phyloP scores from a whole-genome alignment of 2,113 vertebrate genomes.

The Riparia riparia region DNA sequence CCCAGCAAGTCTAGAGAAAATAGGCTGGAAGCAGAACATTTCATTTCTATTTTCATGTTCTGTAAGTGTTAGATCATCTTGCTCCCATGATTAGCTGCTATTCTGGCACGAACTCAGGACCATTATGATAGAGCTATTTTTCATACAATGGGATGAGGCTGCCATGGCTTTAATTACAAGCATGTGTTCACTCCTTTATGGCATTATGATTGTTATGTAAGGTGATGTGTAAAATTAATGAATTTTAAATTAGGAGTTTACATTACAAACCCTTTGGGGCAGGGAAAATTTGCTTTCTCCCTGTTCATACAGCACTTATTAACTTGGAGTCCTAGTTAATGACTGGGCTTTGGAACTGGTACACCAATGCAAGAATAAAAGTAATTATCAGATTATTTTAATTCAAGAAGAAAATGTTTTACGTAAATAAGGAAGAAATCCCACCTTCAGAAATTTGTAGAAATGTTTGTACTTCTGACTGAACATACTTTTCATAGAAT shows the following conservation, averaged over 20 bases:
- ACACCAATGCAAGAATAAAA: not conserved
- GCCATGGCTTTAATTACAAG: constrained; percentile 66
- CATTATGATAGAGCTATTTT: constrained; percentile 71
- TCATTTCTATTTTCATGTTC: constrained; percentile 67
- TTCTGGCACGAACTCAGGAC: constrained; percentile 54
- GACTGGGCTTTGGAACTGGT: not conserved
- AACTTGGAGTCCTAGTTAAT: not conserved
- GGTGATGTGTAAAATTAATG: constrained; percentile 62
- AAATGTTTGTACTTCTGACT: not conserved
- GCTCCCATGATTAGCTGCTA: constrained; percentile 73
- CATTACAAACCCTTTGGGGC: constrained; percentile 5
- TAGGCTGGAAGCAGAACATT: constrained; percentile 42
- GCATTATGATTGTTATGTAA: constrained; percentile 60
- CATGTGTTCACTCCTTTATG: constrained; percentile 62
- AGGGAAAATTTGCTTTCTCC: not conserved
- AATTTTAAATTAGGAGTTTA: constrained; percentile 57
- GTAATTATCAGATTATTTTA: not conserved
- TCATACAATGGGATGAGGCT: constrained; percentile 68
- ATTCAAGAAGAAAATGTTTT: not conserved
- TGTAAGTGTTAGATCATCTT: constrained; percentile 69
- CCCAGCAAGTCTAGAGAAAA: constrained; percentile 68
- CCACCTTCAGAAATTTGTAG: not conserved
- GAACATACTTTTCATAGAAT: not conserved
- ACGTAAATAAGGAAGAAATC: not conserved
- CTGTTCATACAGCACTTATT: not conserved